phyloP scores from a whole-genome alignment of 2,113 vertebrate species.

The Chamaetylas fuelleborni region DNA sequence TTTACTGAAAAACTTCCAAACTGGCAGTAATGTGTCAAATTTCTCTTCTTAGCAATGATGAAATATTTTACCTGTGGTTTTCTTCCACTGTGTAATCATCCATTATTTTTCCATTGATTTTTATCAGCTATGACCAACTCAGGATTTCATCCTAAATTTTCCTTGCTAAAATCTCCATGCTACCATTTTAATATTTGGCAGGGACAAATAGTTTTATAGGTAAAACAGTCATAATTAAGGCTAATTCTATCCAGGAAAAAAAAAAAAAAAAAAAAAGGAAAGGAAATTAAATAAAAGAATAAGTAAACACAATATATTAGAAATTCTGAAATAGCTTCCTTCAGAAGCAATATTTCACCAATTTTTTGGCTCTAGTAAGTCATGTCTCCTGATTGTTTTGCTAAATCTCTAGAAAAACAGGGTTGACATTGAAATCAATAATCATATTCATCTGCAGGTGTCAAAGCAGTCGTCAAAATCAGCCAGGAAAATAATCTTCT shows the following conservation, averaged over 20 bases:
- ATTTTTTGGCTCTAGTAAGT: background rate
- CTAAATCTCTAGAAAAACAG: background rate
- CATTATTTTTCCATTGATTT: background rate
- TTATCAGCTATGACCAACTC: background rate
- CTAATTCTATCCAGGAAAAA: background rate
- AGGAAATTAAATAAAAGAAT: background rate
- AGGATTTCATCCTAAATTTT: background rate
- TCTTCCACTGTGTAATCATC: background rate
- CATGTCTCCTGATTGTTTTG: background rate
- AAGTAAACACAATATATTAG: background rate
- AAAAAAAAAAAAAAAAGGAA: background rate
- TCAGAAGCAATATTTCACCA: background rate
- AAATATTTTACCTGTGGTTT: background rate
- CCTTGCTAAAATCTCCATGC: background rate
- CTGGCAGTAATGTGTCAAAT: background rate
- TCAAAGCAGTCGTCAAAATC: background rate
- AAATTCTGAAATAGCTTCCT: background rate
- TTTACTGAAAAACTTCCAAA: background rate
- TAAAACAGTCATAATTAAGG: background rate
- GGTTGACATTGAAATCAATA: background rate
- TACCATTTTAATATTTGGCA: background rate
- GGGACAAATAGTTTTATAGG: background rate
- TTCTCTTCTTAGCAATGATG: background rate
- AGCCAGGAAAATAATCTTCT: background rate
- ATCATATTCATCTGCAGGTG: background rate